Evolutionary conservation across 2,888 invertebrate genomes (phyloP).

Genomic region (Lithosia quadra): DNA sequence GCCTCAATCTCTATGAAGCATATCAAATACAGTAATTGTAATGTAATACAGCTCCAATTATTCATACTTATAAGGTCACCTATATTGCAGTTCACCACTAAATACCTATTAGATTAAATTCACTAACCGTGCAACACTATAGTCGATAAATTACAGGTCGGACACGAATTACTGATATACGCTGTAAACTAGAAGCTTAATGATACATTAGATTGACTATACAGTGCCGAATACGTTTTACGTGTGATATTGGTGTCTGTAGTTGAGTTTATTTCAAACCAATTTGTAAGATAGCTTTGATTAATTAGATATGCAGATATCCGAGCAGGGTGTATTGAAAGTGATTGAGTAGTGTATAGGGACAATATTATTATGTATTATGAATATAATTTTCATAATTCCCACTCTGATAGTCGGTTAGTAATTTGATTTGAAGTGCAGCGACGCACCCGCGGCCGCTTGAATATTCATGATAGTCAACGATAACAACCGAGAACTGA

Average conservation of each 20-base stretch:
- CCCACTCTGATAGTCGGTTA: conserved; percentile 21
- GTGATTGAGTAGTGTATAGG: too few relatives aligned
- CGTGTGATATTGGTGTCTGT: not conserved
- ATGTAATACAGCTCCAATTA: not conserved
- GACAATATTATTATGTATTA: too few relatives aligned
- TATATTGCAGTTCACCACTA: conserved; percentile 29
- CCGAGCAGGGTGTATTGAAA: not conserved
- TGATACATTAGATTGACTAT: conserved; percentile 53
- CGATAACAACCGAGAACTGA: conserved; percentile 51
- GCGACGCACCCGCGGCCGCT: conserved; percentile 30
- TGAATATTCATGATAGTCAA: conserved; percentile 58
- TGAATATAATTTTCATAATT: conserved; percentile 27
- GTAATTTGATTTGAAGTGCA: conserved; percentile 38
- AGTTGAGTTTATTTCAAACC: not conserved
- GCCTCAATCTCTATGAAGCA: too few relatives aligned
- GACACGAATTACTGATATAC: conserved; percentile 47
- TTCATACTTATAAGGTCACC: conserved; percentile 14
- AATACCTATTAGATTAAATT: conserved; percentile 46
- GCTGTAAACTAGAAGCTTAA: conserved; percentile 51
- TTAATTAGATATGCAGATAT: not conserved
- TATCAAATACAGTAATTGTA: too few relatives aligned
- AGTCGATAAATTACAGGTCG: conserved; percentile 54
- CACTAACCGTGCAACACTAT: conserved; percentile 41
- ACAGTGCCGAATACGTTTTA: conserved; percentile 24
- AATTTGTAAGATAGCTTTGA: not conserved